Evolutionary conservation across 2,113 vertebrate species (phyloP).

Genomic region (Ammodytes marinus): DNA sequence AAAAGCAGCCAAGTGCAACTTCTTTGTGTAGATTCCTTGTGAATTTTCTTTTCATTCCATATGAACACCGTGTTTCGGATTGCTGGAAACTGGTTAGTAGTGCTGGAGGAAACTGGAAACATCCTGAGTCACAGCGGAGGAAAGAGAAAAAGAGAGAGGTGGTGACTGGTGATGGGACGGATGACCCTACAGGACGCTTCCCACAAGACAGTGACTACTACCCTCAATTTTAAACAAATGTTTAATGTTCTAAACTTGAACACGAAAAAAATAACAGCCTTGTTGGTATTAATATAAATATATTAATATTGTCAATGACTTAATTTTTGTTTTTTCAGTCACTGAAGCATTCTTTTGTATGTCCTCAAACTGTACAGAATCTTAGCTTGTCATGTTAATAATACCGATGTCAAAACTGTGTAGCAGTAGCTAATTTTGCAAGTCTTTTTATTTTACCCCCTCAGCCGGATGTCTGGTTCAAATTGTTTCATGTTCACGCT

Average conservation of each 20-base stretch:
- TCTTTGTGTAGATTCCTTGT: slow-evolving; percentile 79
- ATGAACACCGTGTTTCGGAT: slow-evolving; percentile 62
- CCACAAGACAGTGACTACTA: slow-evolving; percentile 73
- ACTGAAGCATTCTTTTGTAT: slow-evolving; percentile 78
- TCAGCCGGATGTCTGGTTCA: slow-evolving; percentile 31
- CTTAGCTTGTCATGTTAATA: slow-evolving; percentile 78
- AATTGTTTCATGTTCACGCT: slow-evolving; percentile 58
- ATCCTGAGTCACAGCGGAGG: slow-evolving; percentile 40
- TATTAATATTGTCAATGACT: slow-evolving; percentile 85
- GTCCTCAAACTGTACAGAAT: slow-evolving; percentile 82
- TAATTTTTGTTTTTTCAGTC: slow-evolving; percentile 71
- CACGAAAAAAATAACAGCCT: slow-evolving; percentile 81
- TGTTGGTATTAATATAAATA: slow-evolving; percentile 87
- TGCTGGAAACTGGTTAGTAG: slow-evolving; percentile 68
- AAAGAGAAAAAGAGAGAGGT: slow-evolving; percentile 7
- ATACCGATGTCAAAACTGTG: slow-evolving; percentile 73
- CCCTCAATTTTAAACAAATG: slow-evolving; percentile 80
- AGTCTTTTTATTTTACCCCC: slow-evolving; percentile 56
- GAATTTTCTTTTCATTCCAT: slow-evolving; percentile 86
- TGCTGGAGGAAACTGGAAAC: slow-evolving; percentile 72
- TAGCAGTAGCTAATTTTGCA: slow-evolving; percentile 68
- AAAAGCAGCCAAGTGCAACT: slow-evolving; percentile 69
- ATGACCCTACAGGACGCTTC: slow-evolving; percentile 56
- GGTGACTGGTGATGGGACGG: slow-evolving; percentile 41
- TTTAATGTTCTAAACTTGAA: slow-evolving; percentile 83